Evolutionary conservation across 2,888 invertebrate species (phyloP).

Genomic region (Stenodema calcarata): DNA sequence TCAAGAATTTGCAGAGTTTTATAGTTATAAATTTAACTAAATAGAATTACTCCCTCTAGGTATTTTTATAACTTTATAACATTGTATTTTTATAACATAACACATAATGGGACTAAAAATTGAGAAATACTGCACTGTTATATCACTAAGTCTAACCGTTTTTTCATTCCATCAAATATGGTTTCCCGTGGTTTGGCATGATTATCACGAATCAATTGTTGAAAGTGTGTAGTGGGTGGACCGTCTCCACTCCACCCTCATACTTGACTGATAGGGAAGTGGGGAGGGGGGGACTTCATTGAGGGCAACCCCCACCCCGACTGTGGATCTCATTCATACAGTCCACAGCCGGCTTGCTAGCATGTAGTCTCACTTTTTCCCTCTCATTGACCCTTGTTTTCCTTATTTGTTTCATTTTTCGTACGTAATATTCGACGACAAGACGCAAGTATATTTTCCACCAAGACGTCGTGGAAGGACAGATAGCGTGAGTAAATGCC

Average conservation of each 20-base stretch:
- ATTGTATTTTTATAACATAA: too few species aligned
- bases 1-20: too few species aligned
- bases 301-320: constrained; percentile 30
- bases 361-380: constrained; percentile 22
- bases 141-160: too few species aligned
- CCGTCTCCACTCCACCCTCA: not conserved
- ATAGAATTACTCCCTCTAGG: too few species aligned
- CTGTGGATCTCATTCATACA: constrained; percentile 38
- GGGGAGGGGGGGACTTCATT: constrained; percentile 23
- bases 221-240: not conserved
- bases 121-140: too few species aligned
- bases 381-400: not conserved
- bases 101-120: too few species aligned
- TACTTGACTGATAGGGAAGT: not conserved
- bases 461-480: not conserved
- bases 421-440: not conserved
- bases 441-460: not conserved
- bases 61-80: too few species aligned
- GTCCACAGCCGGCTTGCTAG: constrained; percentile 34
- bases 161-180: too few species aligned
- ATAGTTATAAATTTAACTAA: too few species aligned
- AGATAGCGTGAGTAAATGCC: not conserved
- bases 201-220: too few species aligned
- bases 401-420: not conserved
- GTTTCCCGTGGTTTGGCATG: too few species aligned